Percentiles rank a stretch among this genome's conserved stretches.
Evolutionary conservation across 2,888 invertebrate species (phyloP).

Genomic region (Synergus japonicus): DNA sequence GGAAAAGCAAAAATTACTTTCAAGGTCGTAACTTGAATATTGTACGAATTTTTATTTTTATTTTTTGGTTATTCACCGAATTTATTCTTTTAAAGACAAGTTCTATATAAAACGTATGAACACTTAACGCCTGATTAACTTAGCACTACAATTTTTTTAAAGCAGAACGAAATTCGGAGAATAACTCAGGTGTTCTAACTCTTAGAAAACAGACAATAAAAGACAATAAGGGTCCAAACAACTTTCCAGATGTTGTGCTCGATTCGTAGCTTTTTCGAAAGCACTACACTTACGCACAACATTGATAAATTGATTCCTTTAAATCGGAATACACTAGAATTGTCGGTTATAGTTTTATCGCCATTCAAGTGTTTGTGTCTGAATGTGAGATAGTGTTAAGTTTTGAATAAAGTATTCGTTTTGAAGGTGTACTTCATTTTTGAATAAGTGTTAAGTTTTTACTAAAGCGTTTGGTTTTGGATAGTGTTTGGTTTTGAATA

Average conservation of each 20-base stretch:
- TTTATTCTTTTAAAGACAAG: slow-evolving; percentile 7
- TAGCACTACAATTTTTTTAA: background rate
- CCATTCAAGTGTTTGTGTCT: slow-evolving; percentile 18
- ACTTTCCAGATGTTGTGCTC: slow-evolving; percentile 12
- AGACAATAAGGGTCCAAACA: background rate
- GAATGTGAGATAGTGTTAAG: background rate
- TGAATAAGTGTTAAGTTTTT: background rate
- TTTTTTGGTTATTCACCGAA: background rate
- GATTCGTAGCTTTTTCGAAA: slow-evolving; percentile 26
- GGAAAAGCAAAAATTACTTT: slow-evolving; percentile 13
- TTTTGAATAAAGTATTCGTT: slow-evolving; percentile 1
- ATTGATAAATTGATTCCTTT: background rate
- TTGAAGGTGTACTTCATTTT: background rate
- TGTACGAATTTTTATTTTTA: background rate
- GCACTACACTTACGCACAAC: slow-evolving; percentile 30
- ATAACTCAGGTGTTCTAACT: background rate
- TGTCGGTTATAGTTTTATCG: slow-evolving; percentile 13
- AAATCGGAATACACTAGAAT: slow-evolving; percentile 16
- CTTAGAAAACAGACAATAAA: background rate
- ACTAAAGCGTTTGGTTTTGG: background rate
- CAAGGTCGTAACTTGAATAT: background rate
- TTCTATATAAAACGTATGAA: slow-evolving; percentile 18
- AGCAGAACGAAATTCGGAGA: background rate
- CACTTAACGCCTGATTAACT: slow-evolving; percentile 1
- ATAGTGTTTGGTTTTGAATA: background rate